phyloP scores from a whole-genome alignment of 2,797 vertebrate species.

The Telmatherina bonti region DNA sequence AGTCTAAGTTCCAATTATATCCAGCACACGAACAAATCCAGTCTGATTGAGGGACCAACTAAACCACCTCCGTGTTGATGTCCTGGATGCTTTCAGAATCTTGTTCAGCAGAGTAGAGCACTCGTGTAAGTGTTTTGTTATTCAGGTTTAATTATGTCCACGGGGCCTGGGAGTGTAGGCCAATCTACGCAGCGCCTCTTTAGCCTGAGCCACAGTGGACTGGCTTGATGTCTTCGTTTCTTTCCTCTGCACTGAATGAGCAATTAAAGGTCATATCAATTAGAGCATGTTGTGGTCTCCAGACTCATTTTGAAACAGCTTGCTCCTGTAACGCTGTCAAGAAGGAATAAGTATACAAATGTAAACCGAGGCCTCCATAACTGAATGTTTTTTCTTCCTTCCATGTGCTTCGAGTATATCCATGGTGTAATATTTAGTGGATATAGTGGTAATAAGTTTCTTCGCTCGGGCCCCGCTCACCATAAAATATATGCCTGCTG shows the following conservation, averaged over 20 bases:
- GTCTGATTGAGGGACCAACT: slow-evolving; percentile 72
- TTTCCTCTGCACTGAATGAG: slow-evolving; percentile 83
- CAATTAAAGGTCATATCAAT: slow-evolving; percentile 91
- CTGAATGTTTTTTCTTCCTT: slow-evolving; percentile 40
- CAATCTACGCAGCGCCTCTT: slow-evolving; percentile 81
- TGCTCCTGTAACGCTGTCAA: slow-evolving; percentile 76
- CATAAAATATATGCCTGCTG: slow-evolving; percentile 11
- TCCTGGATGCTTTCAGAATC: slow-evolving; percentile 78
- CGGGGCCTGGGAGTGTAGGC: slow-evolving; percentile 83
- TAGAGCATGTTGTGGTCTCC: slow-evolving; percentile 86
- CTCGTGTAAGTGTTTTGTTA: slow-evolving; percentile 86
- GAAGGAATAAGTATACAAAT: slow-evolving; percentile 74
- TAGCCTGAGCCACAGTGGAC: slow-evolving; percentile 82
- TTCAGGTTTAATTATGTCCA: slow-evolving; percentile 89
- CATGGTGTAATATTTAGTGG: slow-evolving; percentile 22
- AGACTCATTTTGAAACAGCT: slow-evolving; percentile 86
- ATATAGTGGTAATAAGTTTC: slow-evolving; percentile 25
- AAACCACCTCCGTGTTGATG: slow-evolving; percentile 69
- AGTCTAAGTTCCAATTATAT: slow-evolving; percentile 72
- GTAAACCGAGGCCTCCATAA: slow-evolving; percentile 50
- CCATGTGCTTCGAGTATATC: slow-evolving; percentile 36
- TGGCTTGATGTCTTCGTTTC: slow-evolving; percentile 86
- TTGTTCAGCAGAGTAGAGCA: slow-evolving; percentile 76
- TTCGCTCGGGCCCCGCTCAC: slow-evolving; percentile 18
- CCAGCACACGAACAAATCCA: slow-evolving; percentile 71